phyloP scores from a whole-genome alignment of 2,888 invertebrate genomes.

The Thecocarcelia acutangulata region DNA sequence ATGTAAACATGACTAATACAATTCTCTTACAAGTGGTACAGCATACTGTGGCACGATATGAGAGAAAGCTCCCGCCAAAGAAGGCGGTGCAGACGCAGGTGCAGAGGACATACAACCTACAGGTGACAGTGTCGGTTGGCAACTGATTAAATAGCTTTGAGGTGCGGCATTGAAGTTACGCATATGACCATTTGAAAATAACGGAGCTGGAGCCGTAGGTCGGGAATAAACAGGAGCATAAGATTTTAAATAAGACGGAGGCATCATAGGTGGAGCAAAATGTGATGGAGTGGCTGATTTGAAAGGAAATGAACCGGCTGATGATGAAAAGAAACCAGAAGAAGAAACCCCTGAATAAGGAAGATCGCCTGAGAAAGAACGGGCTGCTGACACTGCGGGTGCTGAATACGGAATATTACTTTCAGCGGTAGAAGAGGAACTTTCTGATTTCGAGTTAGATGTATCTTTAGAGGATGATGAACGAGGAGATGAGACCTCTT shows the following conservation, averaged over 20 bases:
- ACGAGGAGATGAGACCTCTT: constrained; percentile 61
- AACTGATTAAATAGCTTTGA: constrained; percentile 78
- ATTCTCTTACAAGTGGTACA: constrained; percentile 73
- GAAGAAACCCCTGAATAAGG: background rate
- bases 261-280: constrained; percentile 63
- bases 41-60: constrained; percentile 76
- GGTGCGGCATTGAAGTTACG: constrained; percentile 73
- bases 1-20: constrained; percentile 63
- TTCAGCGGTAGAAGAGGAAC: no score
- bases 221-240: constrained; percentile 56
- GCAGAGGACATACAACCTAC: constrained; percentile 74
- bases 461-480: constrained; percentile 36
- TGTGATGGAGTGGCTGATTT: constrained; percentile 65
- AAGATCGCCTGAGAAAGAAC: background rate
- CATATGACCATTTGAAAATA: constrained; percentile 50
- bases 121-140: constrained; percentile 76
- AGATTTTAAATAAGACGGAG: constrained; percentile 68
- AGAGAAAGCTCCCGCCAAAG: constrained; percentile 75
- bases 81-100: background rate
- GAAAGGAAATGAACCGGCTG: constrained; percentile 73
- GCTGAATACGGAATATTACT: constrained; percentile 19
- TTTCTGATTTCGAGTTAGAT: no score
- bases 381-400: constrained; percentile 53
- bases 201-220: background rate
- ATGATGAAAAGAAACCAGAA: constrained; percentile 67